Conservation (phyloP, 1,140 invertebrate species). For the Goniozus legneri region DNA sequence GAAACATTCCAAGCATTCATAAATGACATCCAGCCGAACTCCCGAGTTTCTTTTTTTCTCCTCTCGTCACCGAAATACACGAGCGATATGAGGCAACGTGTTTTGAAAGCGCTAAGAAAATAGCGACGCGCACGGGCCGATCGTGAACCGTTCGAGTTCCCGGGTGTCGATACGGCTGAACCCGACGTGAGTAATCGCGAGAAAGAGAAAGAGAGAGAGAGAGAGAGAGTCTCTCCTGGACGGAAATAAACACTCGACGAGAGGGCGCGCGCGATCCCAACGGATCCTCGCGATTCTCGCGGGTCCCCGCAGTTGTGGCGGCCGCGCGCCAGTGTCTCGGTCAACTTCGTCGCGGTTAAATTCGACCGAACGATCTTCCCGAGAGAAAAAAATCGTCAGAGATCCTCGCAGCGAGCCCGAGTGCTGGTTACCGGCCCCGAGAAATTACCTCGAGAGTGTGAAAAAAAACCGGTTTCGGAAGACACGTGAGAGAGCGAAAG, state of each 20-base stretch:
- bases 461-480: slow-evolving; percentile 22
- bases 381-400: neutral
- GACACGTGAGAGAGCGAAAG: slow-evolving; percentile 25
- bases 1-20: too few relatives aligned
- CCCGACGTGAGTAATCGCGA: too few relatives aligned
- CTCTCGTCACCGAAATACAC: too few relatives aligned
- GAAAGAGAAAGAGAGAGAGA: neutral
- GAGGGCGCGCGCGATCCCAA: neutral
- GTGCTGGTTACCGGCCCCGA: neutral
- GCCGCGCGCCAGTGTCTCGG: slow-evolving; percentile 34
- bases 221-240: neutral
- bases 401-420: neutral
- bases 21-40: too few relatives aligned
- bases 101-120: too few relatives aligned
- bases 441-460: too few relatives aligned
- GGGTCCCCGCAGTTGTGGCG: slow-evolving; percentile 32
- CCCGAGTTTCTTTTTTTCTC: too few relatives aligned
- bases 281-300: neutral
- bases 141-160: too few relatives aligned
- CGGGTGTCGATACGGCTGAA: too few relatives aligned
- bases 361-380: neutral
- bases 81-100: too few relatives aligned
- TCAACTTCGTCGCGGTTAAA: slow-evolving; percentile 7
- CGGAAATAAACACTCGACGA: neutral
- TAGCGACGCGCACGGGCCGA: too few relatives aligned